Conservation (phyloP, 2,113 vertebrate species). For the Heloderma charlesbogerti region DNA sequence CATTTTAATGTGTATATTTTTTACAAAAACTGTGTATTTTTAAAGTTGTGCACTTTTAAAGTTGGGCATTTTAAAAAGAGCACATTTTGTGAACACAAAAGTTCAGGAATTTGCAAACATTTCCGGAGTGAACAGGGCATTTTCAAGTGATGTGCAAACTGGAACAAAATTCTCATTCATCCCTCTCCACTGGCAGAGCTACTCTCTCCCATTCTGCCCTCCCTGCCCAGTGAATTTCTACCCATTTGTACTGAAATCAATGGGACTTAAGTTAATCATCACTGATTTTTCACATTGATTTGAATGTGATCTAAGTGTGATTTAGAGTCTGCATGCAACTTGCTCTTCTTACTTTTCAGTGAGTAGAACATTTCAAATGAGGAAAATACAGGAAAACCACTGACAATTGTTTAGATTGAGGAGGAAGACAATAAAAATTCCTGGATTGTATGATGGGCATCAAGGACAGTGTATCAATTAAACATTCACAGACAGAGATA, state of each 20-base stretch:
- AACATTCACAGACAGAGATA: neutral
- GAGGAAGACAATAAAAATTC: conserved; percentile 55
- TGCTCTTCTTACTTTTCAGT: conserved; percentile 21
- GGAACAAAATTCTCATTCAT: too few species aligned
- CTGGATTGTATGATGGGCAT: conserved; percentile 61
- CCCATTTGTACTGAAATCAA: neutral
- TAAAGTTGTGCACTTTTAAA: too few species aligned
- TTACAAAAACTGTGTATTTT: too few species aligned
- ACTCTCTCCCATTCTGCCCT: too few species aligned
- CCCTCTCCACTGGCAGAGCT: too few species aligned
- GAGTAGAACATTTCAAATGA: neutral
- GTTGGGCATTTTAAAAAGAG: too few species aligned
- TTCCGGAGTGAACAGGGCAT: too few species aligned
- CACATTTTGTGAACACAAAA: too few species aligned
- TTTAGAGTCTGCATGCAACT: neutral
- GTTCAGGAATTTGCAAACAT: too few species aligned
- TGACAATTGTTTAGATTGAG: conserved; percentile 41
- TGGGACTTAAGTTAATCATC: neutral
- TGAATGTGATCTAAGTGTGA: neutral
- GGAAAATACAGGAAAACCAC: conserved; percentile 46
- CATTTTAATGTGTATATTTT: too few species aligned
- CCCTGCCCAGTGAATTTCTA: too few species aligned
- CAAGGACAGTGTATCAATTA: conserved; percentile 46
- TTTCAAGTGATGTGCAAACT: too few species aligned
- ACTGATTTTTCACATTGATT: neutral